Conservation (phyloP, 2,113 vertebrate species). For the Bathybates hornii region DNA sequence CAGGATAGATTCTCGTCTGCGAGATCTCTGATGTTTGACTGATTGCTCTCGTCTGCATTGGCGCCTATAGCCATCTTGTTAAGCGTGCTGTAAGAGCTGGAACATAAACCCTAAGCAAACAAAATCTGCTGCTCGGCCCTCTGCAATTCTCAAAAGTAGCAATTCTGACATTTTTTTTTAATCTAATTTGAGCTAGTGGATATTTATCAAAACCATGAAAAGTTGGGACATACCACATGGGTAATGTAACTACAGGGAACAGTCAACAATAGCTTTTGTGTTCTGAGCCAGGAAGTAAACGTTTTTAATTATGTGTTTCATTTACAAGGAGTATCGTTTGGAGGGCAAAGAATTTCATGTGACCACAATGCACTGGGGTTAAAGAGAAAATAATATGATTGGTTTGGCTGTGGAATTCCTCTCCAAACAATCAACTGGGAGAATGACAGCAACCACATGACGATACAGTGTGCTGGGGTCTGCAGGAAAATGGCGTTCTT, state of each 20-base stretch:
- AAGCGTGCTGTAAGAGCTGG: neutral
- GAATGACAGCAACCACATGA: slow-evolving; percentile 53
- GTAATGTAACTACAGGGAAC: neutral
- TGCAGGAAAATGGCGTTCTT: slow-evolving; percentile 31
- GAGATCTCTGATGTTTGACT: neutral
- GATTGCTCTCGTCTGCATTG: slow-evolving; percentile 29
- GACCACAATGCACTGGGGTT: slow-evolving; percentile 51
- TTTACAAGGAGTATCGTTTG: slow-evolving; percentile 37
- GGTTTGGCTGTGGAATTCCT: slow-evolving; percentile 45
- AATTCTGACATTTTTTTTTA: neutral
- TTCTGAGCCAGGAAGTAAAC: slow-evolving; percentile 47
- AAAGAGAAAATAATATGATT: slow-evolving; percentile 52
- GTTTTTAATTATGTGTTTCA: slow-evolving; percentile 61
- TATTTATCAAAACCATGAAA: slow-evolving; percentile 35
- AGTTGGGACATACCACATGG: slow-evolving; percentile 22
- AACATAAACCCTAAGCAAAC: neutral
- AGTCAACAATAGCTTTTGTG: slow-evolving; percentile 51
- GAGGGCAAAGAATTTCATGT: slow-evolving; percentile 30
- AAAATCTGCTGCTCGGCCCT: slow-evolving; percentile 1
- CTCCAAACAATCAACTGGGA: slow-evolving; percentile 37
- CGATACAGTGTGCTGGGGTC: slow-evolving; percentile 35
- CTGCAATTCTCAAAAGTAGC: slow-evolving; percentile 2
- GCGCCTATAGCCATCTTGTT: neutral
- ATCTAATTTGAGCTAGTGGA: slow-evolving; percentile 20
- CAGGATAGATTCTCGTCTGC: slow-evolving; percentile 20